phyloP scores from a whole-genome alignment of 2,888 invertebrate genomes.

The Camptogramma bilineatum region DNA sequence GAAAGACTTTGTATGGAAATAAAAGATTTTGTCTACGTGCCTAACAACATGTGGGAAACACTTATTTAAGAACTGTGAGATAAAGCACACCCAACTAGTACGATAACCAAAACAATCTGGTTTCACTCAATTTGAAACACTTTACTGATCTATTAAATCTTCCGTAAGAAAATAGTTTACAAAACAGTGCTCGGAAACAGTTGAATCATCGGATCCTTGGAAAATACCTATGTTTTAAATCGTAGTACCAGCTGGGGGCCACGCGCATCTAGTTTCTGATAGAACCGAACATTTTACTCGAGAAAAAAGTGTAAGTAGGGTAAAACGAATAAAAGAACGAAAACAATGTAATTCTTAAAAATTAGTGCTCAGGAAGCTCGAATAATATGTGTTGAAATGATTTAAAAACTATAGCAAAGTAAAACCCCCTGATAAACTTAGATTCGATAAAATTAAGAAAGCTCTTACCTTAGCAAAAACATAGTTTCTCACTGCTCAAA shows the following conservation, averaged over 20 bases:
- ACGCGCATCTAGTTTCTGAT: background rate
- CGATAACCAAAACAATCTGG: slow-evolving; percentile 22
- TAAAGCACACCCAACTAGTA: background rate
- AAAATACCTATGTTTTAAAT: background rate
- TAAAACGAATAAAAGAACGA: too few species aligned
- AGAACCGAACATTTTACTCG: background rate
- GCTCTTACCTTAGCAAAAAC: too few species aligned
- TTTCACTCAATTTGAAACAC: slow-evolving; percentile 12
- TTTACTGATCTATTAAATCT: slow-evolving; percentile 5
- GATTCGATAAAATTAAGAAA: too few species aligned
- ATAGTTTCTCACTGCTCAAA: too few species aligned
- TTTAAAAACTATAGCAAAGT: too few species aligned
- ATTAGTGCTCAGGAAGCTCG: too few species aligned
- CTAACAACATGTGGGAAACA: background rate
- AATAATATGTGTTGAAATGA: too few species aligned
- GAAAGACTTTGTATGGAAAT: background rate
- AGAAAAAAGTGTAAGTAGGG: too few species aligned
- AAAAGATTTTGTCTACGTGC: slow-evolving; percentile 5
- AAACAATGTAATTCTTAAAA: too few species aligned
- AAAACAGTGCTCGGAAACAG: background rate
- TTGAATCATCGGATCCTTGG: background rate
- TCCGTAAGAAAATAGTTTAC: background rate
- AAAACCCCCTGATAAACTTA: too few species aligned
- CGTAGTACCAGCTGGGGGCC: background rate
- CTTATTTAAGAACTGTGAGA: background rate